Conservation (phyloP, 2,797 vertebrate genomes). For the Oryzias sinensis region DNA sequence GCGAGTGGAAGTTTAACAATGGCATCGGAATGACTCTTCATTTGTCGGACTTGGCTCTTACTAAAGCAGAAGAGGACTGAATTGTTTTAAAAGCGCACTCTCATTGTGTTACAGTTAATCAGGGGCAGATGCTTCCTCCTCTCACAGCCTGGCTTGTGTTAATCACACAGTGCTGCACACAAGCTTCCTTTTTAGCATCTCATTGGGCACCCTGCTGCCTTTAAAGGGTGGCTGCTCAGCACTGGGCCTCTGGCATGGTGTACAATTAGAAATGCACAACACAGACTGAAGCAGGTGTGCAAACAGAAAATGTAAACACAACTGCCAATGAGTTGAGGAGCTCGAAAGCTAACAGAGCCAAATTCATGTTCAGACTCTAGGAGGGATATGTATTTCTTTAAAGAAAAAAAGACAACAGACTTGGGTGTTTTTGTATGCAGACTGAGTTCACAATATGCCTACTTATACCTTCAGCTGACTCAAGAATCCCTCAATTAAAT, state of each 20-base stretch:
- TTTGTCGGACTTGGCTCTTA: slow-evolving; percentile 24
- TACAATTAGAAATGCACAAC: slow-evolving; percentile 20
- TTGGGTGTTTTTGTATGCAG: slow-evolving; percentile 44
- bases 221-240: slow-evolving; percentile 37
- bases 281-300: slow-evolving; percentile 46
- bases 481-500: slow-evolving; percentile 65
- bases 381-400: slow-evolving; percentile 15
- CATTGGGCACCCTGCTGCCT: slow-evolving; percentile 44
- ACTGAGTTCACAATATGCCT: slow-evolving; percentile 32
- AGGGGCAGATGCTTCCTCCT: slow-evolving; percentile 27
- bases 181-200: slow-evolving; percentile 33
- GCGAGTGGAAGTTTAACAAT: slow-evolving; percentile 37
- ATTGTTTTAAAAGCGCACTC: slow-evolving; percentile 31
- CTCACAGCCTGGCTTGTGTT: slow-evolving; percentile 39
- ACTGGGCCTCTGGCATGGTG: slow-evolving; percentile 22
- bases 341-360: neutral
- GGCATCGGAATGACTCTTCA: slow-evolving; percentile 6
- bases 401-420: slow-evolving; percentile 21
- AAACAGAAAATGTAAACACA: slow-evolving; percentile 46
- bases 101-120: slow-evolving; percentile 37
- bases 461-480: slow-evolving; percentile 54
- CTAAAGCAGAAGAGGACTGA: slow-evolving; percentile 25
- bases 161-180: slow-evolving; percentile 46
- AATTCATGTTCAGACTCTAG: slow-evolving; percentile 1
- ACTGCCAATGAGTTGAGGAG: slow-evolving; percentile 21